A percentile compares a stretch with the other conserved stretches of the same genome.
Evolutionary conservation across 1,140 invertebrate species (phyloP).

Genomic region (Calephelis nemesis): DNA sequence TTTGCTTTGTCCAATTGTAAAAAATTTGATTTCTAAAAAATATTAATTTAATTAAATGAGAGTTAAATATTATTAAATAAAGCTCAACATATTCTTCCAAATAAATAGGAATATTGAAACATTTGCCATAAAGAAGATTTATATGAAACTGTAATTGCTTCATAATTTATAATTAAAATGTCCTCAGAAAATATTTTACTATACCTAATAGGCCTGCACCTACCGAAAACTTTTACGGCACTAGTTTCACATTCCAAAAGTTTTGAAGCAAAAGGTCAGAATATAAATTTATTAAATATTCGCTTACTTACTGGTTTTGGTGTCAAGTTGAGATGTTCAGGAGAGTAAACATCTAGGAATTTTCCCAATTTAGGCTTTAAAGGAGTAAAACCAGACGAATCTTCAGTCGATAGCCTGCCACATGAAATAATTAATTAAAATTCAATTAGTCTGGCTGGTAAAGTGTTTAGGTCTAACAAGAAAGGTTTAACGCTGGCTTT

Average conservation of each 20-base stretch:
- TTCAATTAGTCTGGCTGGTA: slow-evolving; percentile 17
- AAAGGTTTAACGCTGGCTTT: slow-evolving; percentile 46
- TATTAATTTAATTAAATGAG: slow-evolving; percentile 20
- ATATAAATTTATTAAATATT: background rate
- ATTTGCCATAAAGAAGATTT: too few relatives aligned
- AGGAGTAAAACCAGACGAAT: slow-evolving; percentile 50
- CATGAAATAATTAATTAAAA: slow-evolving; percentile 22
- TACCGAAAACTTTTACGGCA: too few relatives aligned
- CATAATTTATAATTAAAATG: too few relatives aligned
- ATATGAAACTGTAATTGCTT: too few relatives aligned
- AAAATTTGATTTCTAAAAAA: slow-evolving; percentile 47
- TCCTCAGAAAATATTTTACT: too few relatives aligned
- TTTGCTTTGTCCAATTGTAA: slow-evolving; percentile 44
- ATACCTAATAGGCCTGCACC: too few relatives aligned
- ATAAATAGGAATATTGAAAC: too few relatives aligned
- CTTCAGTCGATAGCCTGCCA: slow-evolving; percentile 29
- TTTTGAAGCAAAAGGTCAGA: background rate
- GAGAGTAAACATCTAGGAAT: slow-evolving; percentile 67
- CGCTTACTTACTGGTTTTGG: slow-evolving; percentile 59
- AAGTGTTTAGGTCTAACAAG: slow-evolving; percentile 31
- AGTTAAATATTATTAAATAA: too few relatives aligned
- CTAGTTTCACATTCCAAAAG: background rate
- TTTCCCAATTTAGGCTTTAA: slow-evolving; percentile 59
- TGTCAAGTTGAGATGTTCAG: slow-evolving; percentile 69
- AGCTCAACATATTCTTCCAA: too few relatives aligned